Base-by-base conservation (phyloP, 2,888 invertebrate species). In the Archips crataeganus region DNA sequence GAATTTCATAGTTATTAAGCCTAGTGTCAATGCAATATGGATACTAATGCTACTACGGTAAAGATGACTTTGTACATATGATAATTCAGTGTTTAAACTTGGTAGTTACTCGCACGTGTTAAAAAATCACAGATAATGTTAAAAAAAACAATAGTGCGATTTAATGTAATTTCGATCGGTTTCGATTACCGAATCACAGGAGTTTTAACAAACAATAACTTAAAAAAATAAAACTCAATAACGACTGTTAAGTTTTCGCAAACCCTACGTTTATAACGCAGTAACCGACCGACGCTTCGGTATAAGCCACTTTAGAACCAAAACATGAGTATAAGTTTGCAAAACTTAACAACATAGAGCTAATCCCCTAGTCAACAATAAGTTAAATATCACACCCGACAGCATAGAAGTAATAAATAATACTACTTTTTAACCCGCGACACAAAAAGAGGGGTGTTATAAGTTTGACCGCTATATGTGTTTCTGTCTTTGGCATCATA, bases 11-110 rank as follows among this genome's bases (percentile, higher is more conserved):
- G 11, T 42, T 8, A 42, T 42, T 42, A 45, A 62, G 2, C 39
- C 39, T 61, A 45, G 54, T 72, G 62, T 42, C 66, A 67, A 67
- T 54, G 62, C 2, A 63, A 47, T 6, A 47, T 67, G 15, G 36
- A 13, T 36, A 36, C 49, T 67, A 67, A 57, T 62, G 54, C 45
- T 67, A 67, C 54, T 23, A 60, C 2, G 59, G 32, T 60, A 61
- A 66, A 34, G 34, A 66, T 62, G 66, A 67, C 47, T 72, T 62
- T 72, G 71, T 72, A 72, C 66, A 71, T 61, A 42, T 11, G n/a
- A 60, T 71, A 42, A 67, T 45, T 62, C 66, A 66, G 45, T 60
- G 34, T 66, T 71, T 8, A 60, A 60, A 61, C 36, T n/a, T 5
- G 39, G 15, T 9, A 1, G 5, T 61, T 61, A n/a, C 61, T 36